These are phyloP conservation scores for Podabrus alpinus DNA, from an alignment of 2,888 invertebrate genomes.

Conservation along the genomic window DNA sequence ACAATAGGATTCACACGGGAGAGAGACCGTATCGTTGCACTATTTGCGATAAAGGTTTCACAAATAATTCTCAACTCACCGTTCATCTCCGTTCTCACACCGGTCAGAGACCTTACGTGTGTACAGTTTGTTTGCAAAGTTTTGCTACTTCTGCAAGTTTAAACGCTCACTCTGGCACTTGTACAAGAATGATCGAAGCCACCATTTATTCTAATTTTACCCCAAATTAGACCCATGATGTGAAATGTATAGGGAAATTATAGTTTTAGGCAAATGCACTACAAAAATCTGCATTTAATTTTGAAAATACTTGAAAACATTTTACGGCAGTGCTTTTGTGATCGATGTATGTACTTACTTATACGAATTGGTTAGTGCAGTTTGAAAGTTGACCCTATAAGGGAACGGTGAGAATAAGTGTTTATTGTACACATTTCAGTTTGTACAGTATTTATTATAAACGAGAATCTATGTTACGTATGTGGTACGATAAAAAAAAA, in stretches of 20 bases:
- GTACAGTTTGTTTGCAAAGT: conserved; percentile 33
- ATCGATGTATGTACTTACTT: background rate
- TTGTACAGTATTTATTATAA: background rate
- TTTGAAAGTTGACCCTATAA: background rate
- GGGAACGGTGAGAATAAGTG: background rate
- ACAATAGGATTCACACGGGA: conserved; percentile 37
- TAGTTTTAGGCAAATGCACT: no score
- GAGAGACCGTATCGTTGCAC: conserved; percentile 37
- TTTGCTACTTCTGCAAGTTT: conserved; percentile 33
- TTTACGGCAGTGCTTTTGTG: background rate
- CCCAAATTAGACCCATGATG: background rate
- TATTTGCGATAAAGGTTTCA: conserved; percentile 36
- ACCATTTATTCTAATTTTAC: conserved; percentile 15
- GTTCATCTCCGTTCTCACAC: conserved; percentile 36
- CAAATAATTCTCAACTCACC: conserved; percentile 38
- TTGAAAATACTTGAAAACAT: no score
- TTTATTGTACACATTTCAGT: background rate
- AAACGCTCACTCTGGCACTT: conserved; percentile 27
- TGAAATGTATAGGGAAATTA: background rate
- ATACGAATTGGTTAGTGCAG: background rate
- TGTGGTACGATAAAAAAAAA: background rate
- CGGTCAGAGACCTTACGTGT: conserved; percentile 31
- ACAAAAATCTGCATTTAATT: no score
- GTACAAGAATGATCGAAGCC: conserved; percentile 22
- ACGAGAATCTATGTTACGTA: background rate